Conservation (phyloP, 2,113 vertebrate species). For the Heterochromis multidens region DNA sequence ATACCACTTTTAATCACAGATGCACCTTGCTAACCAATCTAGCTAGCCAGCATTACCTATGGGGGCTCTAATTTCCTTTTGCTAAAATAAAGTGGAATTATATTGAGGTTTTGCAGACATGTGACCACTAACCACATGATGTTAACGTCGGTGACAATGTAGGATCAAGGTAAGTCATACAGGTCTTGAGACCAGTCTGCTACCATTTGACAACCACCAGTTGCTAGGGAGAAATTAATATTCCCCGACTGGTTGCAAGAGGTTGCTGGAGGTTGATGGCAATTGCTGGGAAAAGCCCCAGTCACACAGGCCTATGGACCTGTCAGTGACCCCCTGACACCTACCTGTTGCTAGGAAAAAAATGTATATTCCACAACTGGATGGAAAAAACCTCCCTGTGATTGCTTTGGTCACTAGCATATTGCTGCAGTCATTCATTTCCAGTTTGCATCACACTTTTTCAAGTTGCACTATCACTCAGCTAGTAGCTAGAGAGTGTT, state of each 20-base stretch:
- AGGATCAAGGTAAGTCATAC: no score
- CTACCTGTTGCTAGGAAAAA: no score
- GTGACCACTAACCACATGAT: not conserved
- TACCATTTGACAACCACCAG: not conserved
- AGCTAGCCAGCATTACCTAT: not conserved
- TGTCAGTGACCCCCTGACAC: no score
- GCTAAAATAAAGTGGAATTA: not conserved
- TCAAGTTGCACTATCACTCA: not conserved
- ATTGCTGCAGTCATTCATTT: no score
- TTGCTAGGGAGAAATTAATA: no score
- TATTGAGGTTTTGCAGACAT: not conserved
- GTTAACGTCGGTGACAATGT: not conserved
- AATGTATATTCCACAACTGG: no score
- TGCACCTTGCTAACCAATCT: not conserved
- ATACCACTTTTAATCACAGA: not conserved
- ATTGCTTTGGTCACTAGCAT: no score
- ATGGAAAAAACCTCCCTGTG: no score
- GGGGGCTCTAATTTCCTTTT: not conserved
- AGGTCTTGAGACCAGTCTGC: not conserved
- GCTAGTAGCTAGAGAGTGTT: not conserved
- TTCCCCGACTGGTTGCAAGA: no score
- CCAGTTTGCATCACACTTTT: not conserved
- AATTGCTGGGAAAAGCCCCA: no score
- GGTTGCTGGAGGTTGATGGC: no score
- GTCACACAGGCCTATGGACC: no score